Base-by-base conservation (phyloP, 23 tunicate species). In the Trididemnum miniatum region DNA sequence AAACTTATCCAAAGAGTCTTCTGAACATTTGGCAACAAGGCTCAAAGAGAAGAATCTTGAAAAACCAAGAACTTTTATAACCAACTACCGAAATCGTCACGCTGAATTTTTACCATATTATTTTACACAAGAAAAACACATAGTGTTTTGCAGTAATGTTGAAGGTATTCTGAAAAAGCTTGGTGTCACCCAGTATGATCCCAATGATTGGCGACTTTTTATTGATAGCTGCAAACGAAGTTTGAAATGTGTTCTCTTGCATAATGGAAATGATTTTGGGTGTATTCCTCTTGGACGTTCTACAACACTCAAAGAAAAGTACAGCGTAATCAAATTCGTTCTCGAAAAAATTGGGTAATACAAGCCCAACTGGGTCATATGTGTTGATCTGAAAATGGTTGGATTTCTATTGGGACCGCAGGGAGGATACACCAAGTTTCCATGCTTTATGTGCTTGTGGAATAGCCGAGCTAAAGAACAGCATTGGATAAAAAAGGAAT, bases 371-470 rank as follows among this genome's bases (percentile, higher is more conserved):
- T 74, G 62, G 60, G 40, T 74, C 35, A 30, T 74, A 37, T 74
- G n/a, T n/a, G n/a, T n/a, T n/a, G n/a, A n/a, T n/a, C n/a, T n/a
- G n/a, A n/a, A n/a, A n/a, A n/a, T n/a, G n/a, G n/a, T n/a, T n/a
- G n/a, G n/a, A n/a, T n/a, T n/a, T n/a, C n/a, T n/a, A n/a, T n/a
- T n/a, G n/a, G 80, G 80, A 20, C 9, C 40, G 60, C 80, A 74
- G 60, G 20, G 80, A 37, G 31, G 60, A 15, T 74, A 74, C 25
- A 40, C 62, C n/a, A 74, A 74, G 80, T 49, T 74, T 29, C 80
- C 80, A 12, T 74, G 80, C 60, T 74, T 74, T 74, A 7, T 74
- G 9, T 40, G 80, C 60, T 74, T 74, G 60, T 37, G 80, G 60
- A n/a, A n/a, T n/a, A n/a, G n/a, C n/a, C n/a, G n/a, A n/a, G n/a